Base-by-base conservation (phyloP, 2,797 vertebrate species). In the Hippocampus kuda region DNA sequence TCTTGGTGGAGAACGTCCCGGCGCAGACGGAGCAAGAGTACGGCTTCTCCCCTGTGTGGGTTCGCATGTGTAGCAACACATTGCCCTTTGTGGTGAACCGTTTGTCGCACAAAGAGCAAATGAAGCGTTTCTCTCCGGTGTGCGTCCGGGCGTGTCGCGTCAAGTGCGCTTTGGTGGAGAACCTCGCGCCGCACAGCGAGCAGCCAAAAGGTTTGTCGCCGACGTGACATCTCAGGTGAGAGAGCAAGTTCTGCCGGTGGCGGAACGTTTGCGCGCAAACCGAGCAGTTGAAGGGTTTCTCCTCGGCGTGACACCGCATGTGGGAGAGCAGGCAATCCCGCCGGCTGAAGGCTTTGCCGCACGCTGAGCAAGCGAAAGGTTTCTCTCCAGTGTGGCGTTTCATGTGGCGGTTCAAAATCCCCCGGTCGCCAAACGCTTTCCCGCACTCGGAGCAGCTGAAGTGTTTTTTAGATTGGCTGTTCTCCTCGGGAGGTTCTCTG, bases 401-500 rank as follows among this genome's bases (percentile, higher is more conserved):
- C 44, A 69, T 62, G 46, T 69, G 68, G 5, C 34, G 60, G 15
- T n/a, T 51, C 65, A 81, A 70, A 20, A 77, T 70, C 1, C 73
- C 71, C 6, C 65, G 68, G 11, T 63, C 63, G 2, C 67, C 66
- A 11, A 77, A 75, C 0, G 49, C 67, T 20, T 70, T 67, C 1
- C 62, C 30, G n/a, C 81, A 81, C 2, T 75, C 67, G 0, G 79
- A 70, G 67, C 81, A 81, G 59, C 18, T 57, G 27, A 27, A 15
- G 2, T 34, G 57, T 34, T 60, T 60, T 34, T 60, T 60, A 16
- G 53, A 5, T 15, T 27, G 24, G 30, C 9, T 6, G 34, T n/a
- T 54, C 16, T 15, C 27, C 27, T 34, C 2, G 4, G 12, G 20
- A 34, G 27, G 30, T 34, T n/a, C 34, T n/a, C 41, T 62, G 34